These are phyloP conservation scores for Xyrauchen texanus DNA, from an alignment of 2,113 vertebrate species.

Conservation along the genomic window DNA sequence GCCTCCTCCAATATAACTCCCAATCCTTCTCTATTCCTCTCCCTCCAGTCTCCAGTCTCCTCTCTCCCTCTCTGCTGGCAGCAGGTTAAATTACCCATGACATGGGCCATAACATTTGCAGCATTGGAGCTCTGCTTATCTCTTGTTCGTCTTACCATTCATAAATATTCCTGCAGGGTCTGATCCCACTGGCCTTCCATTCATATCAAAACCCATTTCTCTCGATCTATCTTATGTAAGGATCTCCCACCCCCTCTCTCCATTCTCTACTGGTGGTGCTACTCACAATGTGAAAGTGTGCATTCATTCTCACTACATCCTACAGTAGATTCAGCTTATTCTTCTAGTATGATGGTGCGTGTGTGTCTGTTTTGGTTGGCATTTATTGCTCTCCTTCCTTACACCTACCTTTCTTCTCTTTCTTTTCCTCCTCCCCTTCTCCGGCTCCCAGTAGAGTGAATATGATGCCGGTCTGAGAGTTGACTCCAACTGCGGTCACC, in stretches of 20 bases:
- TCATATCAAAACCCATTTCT: slow-evolving; percentile 21
- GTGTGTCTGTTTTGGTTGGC: neutral
- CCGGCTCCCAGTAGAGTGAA: slow-evolving; percentile 78
- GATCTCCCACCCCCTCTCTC: neutral
- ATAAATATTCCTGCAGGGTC: slow-evolving; percentile 43
- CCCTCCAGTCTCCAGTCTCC: neutral
- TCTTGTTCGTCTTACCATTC: slow-evolving; percentile 34
- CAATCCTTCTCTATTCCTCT: slow-evolving; percentile 47
- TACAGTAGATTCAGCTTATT: slow-evolving; percentile 9
- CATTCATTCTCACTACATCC: slow-evolving; percentile 7
- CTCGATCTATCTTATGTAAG: neutral
- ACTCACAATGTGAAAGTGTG: neutral
- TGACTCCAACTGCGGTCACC: slow-evolving; percentile 77
- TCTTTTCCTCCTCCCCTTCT: slow-evolving; percentile 74
- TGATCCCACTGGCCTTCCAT: neutral
- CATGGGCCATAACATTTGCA: slow-evolving; percentile 11
- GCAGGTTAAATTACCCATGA: slow-evolving; percentile 26
- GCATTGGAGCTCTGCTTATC: slow-evolving; percentile 13
- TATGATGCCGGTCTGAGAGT: slow-evolving; percentile 80
- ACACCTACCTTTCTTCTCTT: slow-evolving; percentile 76
- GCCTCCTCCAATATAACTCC: slow-evolving; percentile 40
- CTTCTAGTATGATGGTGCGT: neutral
- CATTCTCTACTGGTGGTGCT: neutral
- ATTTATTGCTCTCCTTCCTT: slow-evolving; percentile 6
- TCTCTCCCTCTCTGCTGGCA: too few relatives aligned